Evolutionary conservation across 2,113 vertebrate species (phyloP).

Genomic region (Urocynchramus pylzowi): DNA sequence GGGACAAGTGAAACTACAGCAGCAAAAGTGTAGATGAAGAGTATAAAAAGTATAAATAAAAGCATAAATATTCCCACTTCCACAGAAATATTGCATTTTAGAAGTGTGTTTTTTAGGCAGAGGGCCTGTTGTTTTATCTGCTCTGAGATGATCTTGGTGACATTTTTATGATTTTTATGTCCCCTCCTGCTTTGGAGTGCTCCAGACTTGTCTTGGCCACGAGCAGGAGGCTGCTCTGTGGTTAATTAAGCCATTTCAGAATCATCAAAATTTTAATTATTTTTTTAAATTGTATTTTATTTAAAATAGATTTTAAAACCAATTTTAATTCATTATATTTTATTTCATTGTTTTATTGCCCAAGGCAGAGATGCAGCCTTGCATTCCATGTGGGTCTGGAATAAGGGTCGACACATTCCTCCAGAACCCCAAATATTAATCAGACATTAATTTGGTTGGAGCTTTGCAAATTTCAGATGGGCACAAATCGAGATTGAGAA

Average conservation of each 20-base stretch:
- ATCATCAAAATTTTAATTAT: constrained; percentile 41
- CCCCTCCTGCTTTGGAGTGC: constrained; percentile 22
- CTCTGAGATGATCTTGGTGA: not conserved
- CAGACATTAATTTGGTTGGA: constrained; percentile 1
- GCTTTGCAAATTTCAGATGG: not conserved
- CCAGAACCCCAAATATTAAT: constrained; percentile 6
- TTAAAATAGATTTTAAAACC: not conserved
- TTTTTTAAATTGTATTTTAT: not conserved
- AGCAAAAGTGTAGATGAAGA: not conserved
- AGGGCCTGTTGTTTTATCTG: not conserved
- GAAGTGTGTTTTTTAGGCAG: not conserved
- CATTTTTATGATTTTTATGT: not conserved
- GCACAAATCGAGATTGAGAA: not conserved
- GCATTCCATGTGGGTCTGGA: not conserved
- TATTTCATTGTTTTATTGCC: not conserved
- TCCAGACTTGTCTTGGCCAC: not conserved
- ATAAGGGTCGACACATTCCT: not conserved
- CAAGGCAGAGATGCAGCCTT: constrained; percentile 4
- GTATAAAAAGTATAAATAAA: not conserved
- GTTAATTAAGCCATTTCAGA: constrained; percentile 17
- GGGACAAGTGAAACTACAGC: not conserved
- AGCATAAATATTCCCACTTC: not conserved
- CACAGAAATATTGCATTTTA: not conserved
- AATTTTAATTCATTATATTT: not conserved
- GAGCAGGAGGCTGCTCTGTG: not conserved